Conservation (phyloP, 2,797 vertebrate genomes). For the Semaprochilodus insignis region DNA sequence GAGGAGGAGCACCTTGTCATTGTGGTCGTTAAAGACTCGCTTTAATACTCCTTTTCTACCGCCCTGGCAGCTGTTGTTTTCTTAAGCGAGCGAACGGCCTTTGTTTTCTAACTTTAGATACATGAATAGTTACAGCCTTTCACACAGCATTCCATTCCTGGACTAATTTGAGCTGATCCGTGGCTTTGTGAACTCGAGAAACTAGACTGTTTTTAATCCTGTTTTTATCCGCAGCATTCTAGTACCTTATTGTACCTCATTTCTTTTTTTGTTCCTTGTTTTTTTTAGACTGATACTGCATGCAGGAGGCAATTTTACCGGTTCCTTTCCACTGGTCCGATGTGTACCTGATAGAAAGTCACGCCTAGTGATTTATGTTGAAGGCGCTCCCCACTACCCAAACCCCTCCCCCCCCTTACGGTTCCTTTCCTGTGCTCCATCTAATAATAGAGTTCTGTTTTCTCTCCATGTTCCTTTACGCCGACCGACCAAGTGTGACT, state of each 20-base stretch:
- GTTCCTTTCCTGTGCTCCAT: not conserved
- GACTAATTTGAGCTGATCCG: slow-evolving; percentile 7
- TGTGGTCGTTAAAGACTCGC: slow-evolving; percentile 92
- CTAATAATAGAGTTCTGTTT: not conserved
- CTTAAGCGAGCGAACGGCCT: not conserved
- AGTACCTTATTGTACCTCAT: slow-evolving; percentile 29
- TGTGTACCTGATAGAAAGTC: slow-evolving; percentile 1
- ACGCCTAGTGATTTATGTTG: slow-evolving; percentile 2
- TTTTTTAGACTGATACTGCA: slow-evolving; percentile 42
- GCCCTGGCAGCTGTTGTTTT: no score
- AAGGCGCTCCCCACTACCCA: not conserved
- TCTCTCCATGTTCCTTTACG: not conserved
- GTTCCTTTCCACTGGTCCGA: slow-evolving; percentile 21
- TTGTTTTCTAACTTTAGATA: not conserved
- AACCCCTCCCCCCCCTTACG: not conserved
- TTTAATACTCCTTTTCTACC: slow-evolving; percentile 60
- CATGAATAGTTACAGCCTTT: slow-evolving; percentile 3
- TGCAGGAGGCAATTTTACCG: slow-evolving; percentile 31
- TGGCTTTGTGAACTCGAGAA: slow-evolving; percentile 35
- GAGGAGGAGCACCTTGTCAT: slow-evolving; percentile 98
- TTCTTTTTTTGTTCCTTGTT: not conserved
- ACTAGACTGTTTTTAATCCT: slow-evolving; percentile 25
- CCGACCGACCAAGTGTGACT: slow-evolving; percentile 9
- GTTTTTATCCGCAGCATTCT: slow-evolving; percentile 56
- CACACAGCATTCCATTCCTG: not conserved